phyloP scores from a whole-genome alignment of 2,113 vertebrate species.

The Dasyurus viverrinus region DNA sequence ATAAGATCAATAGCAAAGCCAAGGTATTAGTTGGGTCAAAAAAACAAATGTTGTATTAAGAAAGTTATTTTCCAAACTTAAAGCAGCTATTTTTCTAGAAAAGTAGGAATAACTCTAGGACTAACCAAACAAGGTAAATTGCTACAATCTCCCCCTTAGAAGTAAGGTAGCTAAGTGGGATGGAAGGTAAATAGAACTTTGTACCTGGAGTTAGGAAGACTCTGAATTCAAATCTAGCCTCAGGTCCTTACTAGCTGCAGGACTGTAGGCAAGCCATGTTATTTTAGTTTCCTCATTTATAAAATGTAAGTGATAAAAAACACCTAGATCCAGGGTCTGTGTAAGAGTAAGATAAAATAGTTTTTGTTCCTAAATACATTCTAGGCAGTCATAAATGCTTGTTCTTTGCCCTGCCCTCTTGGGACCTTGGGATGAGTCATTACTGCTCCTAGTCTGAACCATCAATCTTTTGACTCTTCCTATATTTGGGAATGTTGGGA shows the following conservation, averaged over 20 bases:
- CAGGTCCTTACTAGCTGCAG: not conserved
- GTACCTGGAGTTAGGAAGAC: not conserved
- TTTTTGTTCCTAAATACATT: not conserved
- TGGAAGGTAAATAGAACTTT: not conserved
- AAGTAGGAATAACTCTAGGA: not conserved
- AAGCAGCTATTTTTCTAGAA: not conserved
- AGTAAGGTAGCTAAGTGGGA: not conserved
- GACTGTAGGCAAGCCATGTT: not conserved
- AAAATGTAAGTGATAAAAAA: not conserved
- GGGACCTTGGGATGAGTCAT: not conserved
- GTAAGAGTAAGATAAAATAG: not conserved
- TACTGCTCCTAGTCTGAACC: not conserved
- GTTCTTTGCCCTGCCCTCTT: not conserved
- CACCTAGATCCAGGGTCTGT: not conserved
- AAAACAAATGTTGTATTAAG: not conserved
- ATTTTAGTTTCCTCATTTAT: not conserved
- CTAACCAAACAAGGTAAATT: not conserved
- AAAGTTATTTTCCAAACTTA: not conserved
- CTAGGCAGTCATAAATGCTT: not conserved
- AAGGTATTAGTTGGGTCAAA: not conserved
- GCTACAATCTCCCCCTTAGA: not conserved
- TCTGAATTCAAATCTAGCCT: not conserved
- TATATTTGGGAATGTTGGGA: not conserved
- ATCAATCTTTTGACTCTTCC: not conserved
- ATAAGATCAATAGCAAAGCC: not conserved